Percentiles rank a stretch among this genome's conserved stretches.
These are phyloP conservation scores for Protobothrops flavoviridis DNA, from an alignment of 2,113 vertebrate species.

Conservation along the genomic window DNA sequence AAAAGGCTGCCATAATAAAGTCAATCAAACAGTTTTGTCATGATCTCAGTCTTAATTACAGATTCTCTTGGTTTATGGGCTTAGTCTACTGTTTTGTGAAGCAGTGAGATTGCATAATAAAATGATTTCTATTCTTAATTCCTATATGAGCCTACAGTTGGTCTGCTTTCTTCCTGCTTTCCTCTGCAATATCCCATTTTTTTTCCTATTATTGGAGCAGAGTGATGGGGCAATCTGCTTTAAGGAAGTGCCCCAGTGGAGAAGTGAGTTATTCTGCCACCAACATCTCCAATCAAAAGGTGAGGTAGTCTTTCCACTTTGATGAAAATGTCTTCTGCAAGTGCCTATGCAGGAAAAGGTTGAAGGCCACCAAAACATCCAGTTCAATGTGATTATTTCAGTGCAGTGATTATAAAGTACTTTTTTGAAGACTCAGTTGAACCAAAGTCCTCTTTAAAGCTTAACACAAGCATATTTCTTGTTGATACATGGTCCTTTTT, in stretches of 20 bases:
- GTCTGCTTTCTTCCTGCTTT: neutral
- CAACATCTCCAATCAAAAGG: neutral
- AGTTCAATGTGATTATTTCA: neutral
- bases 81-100: neutral
- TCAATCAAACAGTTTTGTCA: neutral
- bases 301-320: neutral
- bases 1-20: neutral
- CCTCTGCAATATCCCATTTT: neutral
- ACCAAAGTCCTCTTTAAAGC: neutral
- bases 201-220: neutral
- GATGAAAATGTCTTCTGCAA: neutral
- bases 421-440: neutral
- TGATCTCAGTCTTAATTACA: neutral
- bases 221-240: neutral
- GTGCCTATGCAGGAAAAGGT: neutral
- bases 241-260: neutral
- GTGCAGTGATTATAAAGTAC: neutral
- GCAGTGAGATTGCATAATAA: neutral
- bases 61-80: neutral
- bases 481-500: neutral
- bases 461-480: neutral
- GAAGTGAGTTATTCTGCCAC: neutral
- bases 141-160: neutral
- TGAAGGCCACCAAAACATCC: neutral
- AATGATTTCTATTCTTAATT: neutral